These are phyloP conservation scores for Hirudo medicinalis DNA, from an alignment of 1,140 invertebrate species.

Conservation along the genomic window DNA sequence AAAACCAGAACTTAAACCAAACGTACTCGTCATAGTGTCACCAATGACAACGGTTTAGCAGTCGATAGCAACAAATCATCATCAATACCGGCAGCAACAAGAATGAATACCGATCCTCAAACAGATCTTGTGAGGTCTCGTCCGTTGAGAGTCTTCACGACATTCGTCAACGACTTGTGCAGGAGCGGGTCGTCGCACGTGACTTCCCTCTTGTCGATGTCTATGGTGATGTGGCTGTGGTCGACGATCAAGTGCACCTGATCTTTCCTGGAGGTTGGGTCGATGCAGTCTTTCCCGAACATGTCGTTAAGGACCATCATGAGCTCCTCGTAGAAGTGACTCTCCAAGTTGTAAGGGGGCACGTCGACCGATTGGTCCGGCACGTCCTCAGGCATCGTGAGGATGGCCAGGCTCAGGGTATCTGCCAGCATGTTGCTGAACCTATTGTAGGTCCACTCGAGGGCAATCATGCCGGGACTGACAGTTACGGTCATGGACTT, in stretches of 20 bases:
- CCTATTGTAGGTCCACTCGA: conserved; percentile 87
- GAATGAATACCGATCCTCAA: too few species aligned
- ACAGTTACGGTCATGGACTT: conserved; percentile 62
- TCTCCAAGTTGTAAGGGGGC: conserved; percentile 31
- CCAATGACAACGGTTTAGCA: too few species aligned
- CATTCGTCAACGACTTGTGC: too few species aligned
- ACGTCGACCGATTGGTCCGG: conserved; percentile 33
- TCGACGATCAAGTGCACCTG: conserved; percentile 71
- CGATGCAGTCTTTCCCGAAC: conserved; percentile 86
- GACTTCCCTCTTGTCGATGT: conserved; percentile 48
- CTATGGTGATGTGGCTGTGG: conserved; percentile 69
- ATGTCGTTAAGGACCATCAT: conserved; percentile 66
- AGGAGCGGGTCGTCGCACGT: too few species aligned
- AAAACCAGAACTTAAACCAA: too few species aligned
- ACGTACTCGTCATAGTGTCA: too few species aligned
- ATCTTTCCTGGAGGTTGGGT: conserved; percentile 82
- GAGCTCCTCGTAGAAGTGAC: conserved; percentile 61
- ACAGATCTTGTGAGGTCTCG: too few species aligned
- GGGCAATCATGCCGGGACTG: conserved; percentile 66
- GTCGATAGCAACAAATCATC: too few species aligned
- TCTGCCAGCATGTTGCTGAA: conserved; percentile 97
- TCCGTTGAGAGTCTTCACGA: too few species aligned
- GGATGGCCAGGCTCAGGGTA: conserved; percentile 62
- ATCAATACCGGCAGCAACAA: too few species aligned
- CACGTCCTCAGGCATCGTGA: conserved; percentile 36